Evolutionary conservation across 2,113 vertebrate genomes (phyloP).

Genomic region (Menidia beryllina): DNA sequence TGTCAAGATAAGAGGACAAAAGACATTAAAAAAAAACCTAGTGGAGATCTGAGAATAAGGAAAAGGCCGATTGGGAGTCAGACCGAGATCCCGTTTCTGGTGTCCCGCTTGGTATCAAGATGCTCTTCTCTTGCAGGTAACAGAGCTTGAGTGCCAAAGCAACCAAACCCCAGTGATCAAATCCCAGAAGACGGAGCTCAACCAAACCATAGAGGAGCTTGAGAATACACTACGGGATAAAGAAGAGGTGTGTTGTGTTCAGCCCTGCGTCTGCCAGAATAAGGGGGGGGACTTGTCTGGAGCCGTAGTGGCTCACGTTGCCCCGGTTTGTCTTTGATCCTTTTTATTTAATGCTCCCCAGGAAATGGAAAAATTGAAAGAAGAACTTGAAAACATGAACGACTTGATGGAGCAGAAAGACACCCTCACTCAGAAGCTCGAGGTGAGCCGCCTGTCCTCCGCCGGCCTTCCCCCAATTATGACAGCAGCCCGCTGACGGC

Average conservation of each 20-base stretch:
- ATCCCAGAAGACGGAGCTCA: conserved; percentile 96
- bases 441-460: conserved; percentile 77
- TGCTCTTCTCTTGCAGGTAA: conserved; percentile 85
- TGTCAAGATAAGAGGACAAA: conserved; percentile 21
- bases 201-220: conserved; percentile 97
- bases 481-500: conserved; percentile 2
- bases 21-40: background rate
- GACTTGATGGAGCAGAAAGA: conserved; percentile 96
- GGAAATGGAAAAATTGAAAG: conserved; percentile 98
- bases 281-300: background rate
- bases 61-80: conserved; percentile 17
- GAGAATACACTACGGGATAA: conserved; percentile 91
- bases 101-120: background rate
- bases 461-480: background rate
- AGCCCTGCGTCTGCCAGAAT: background rate
- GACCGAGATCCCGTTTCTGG: conserved; percentile 11
- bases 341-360: conserved; percentile 67
- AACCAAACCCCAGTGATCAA: conserved; percentile 96
- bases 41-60: conserved; percentile 9
- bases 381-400: conserved; percentile 95
- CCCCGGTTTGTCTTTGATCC: background rate
- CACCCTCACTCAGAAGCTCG: conserved; percentile 91
- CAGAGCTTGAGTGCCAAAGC: conserved; percentile 96
- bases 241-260: conserved; percentile 88
- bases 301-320: background rate